These are phyloP conservation scores for Xiphydria camelus DNA, from an alignment of 2,888 invertebrate species.

Conservation along the genomic window DNA sequence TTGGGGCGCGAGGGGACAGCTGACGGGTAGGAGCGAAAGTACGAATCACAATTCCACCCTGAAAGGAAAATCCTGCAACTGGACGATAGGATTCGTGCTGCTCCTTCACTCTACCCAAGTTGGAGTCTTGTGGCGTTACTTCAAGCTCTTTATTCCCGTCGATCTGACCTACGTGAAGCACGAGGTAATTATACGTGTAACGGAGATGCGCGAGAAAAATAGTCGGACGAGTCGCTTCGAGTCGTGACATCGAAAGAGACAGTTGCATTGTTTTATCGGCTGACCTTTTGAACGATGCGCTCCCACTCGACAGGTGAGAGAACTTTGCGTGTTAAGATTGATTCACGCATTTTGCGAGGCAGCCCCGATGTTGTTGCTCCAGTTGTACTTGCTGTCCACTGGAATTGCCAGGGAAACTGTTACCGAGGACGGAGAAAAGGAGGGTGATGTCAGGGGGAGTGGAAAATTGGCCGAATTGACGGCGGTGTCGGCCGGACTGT, in stretches of 20 bases:
- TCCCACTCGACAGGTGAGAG: conserved; percentile 58
- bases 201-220: not conserved
- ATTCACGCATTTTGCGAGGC: conserved; percentile 88
- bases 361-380: conserved; percentile 83
- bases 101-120: conserved; percentile 70
- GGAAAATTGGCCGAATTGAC: conserved; percentile 73
- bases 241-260: too few species aligned
- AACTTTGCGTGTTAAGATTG: conserved; percentile 74
- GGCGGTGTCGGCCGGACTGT: conserved; percentile 78
- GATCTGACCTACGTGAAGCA: conserved; percentile 81
- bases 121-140: conserved; percentile 80
- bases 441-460: conserved; percentile 42
- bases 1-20: conserved; percentile 53
- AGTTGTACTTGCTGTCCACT: conserved; percentile 72
- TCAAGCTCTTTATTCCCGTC: conserved; percentile 81
- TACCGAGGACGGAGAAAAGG: conserved; percentile 24
- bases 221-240: not conserved
- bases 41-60: conserved; percentile 30
- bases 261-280: too few species aligned
- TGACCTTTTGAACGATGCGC: too few species aligned
- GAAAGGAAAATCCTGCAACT: conserved; percentile 38
- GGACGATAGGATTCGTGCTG: conserved; percentile 59
- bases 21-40: conserved; percentile 30
- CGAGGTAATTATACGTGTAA: conserved; percentile 63
- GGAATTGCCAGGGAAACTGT: conserved; percentile 33